These are phyloP conservation scores for Pristionchus exspectatus DNA, from an alignment of 2,888 invertebrate species.

Conservation along the genomic window DNA sequence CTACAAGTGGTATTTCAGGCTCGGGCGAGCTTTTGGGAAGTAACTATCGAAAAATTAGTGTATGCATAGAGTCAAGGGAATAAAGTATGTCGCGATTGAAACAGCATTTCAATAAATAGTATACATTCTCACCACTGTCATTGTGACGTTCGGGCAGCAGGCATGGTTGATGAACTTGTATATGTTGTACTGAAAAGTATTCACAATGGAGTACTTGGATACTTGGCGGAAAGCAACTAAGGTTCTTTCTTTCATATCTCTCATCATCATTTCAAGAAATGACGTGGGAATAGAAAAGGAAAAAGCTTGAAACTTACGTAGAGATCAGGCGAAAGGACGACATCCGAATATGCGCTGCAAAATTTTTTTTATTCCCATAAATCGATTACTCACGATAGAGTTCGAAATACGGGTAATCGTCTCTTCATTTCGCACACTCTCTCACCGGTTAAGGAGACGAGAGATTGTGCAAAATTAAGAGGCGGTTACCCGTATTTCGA, in stretches of 20 bases:
- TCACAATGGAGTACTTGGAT: not conserved
- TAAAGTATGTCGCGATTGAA: too few species aligned
- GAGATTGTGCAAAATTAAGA: too few species aligned
- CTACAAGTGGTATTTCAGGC: too few species aligned
- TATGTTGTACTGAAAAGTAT: not conserved
- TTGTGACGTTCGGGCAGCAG: not conserved
- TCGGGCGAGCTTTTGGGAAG: too few species aligned
- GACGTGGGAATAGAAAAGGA: not conserved
- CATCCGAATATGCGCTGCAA: not conserved
- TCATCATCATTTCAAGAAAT: not conserved
- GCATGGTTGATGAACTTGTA: slow-evolving; percentile 15
- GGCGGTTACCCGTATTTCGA: not conserved
- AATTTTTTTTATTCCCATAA: too few species aligned
- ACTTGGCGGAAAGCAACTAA: not conserved
- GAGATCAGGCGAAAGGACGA: not conserved
- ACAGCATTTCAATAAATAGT: not conserved
- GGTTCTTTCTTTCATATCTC: not conserved
- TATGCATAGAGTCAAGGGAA: too few species aligned
- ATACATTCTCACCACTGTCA: not conserved
- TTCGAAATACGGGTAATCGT: too few species aligned
- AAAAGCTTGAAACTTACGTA: not conserved
- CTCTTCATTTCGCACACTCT: too few species aligned
- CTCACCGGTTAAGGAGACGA: too few species aligned
- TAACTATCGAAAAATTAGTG: too few species aligned
- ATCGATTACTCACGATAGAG: not conserved